These are phyloP conservation scores for Botia kubotai DNA, from an alignment of 2,797 vertebrate species.

Conservation along the genomic window DNA sequence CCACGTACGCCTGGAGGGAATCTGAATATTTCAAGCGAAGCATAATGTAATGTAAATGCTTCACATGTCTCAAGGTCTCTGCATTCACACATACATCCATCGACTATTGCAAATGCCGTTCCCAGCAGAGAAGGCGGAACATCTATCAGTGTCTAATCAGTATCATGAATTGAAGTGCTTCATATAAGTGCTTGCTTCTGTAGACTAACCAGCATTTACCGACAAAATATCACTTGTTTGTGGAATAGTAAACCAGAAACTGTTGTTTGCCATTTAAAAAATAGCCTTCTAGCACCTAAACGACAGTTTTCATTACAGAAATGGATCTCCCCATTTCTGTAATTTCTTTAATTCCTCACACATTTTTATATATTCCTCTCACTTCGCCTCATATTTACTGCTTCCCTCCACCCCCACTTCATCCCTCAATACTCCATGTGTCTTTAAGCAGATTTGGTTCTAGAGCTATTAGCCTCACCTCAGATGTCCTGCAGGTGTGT, in stretches of 20 bases:
- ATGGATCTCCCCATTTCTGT: not conserved
- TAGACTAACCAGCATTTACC: not conserved
- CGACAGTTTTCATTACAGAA: not conserved
- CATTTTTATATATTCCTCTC: not conserved
- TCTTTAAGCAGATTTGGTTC: not conserved
- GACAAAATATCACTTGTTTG: not conserved
- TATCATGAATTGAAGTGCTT: not conserved
- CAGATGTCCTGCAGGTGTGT: not conserved
- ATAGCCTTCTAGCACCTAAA: not conserved
- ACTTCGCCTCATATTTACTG: not conserved
- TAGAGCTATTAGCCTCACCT: not conserved
- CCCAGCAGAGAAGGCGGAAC: not conserved
- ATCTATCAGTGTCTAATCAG: not conserved
- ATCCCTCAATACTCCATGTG: not conserved
- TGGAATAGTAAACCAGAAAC: not conserved
- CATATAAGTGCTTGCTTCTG: not conserved
- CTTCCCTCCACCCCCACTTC: not conserved
- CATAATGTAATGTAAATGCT: not conserved
- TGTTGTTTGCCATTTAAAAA: not conserved
- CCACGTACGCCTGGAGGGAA: not conserved
- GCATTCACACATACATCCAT: conserved; percentile 3
- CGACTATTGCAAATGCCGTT: not conserved
- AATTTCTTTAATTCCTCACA: not conserved
- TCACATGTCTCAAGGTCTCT: not conserved
- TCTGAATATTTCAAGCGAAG: not conserved